A percentile compares a stretch with the other conserved stretches of the same genome.
phyloP scores from a whole-genome alignment of 2,797 vertebrate genomes.

The Silurus aristotelis region DNA sequence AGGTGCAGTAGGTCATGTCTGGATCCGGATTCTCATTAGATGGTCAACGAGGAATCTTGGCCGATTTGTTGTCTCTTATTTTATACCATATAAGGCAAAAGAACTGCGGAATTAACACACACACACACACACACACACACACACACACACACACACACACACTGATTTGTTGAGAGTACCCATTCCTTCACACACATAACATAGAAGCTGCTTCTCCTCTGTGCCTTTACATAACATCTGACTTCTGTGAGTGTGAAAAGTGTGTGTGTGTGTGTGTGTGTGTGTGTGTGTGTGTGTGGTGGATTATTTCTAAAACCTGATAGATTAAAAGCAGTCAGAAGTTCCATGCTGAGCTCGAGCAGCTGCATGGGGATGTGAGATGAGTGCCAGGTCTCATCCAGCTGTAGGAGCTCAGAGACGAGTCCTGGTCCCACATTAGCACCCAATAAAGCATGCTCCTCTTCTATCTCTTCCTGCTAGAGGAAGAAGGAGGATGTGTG shows the following conservation, averaged over 20 bases:
- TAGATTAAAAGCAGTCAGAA: neutral
- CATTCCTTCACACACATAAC: slow-evolving; percentile 4
- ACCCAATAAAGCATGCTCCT: too few relatives aligned
- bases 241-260: neutral
- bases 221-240: neutral
- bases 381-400: neutral
- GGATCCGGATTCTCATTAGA: slow-evolving; percentile 27
- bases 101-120: slow-evolving; percentile 48
- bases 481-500: slow-evolving; percentile 66
- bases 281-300: too few relatives aligned
- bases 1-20: slow-evolving; percentile 25
- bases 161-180: slow-evolving; percentile 46
- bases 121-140: slow-evolving; percentile 50
- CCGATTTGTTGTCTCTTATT: slow-evolving; percentile 44
- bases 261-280: neutral
- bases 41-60: slow-evolving; percentile 63
- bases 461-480: neutral
- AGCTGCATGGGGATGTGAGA: neutral
- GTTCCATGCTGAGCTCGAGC: neutral
- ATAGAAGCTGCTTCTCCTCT: neutral
- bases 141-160: slow-evolving; percentile 43
- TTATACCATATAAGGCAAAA: slow-evolving; percentile 74
- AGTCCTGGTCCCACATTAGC: neutral
- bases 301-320: neutral
- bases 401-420: neutral